Base-by-base conservation (phyloP, 23 tunicate species). In the Clavelina lepadiformis region DNA sequence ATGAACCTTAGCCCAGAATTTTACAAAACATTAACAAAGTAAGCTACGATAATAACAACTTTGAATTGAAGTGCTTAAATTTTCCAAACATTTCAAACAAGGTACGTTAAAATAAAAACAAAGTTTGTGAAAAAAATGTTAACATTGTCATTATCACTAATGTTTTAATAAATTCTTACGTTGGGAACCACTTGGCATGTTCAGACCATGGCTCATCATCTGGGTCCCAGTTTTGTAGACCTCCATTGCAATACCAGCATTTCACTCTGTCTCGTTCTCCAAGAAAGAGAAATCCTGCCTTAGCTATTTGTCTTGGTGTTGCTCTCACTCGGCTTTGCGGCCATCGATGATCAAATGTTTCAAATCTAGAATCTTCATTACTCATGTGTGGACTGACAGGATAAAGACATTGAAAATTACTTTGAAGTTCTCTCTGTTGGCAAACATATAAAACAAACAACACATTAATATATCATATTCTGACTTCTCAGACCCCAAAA, bases 181-280 rank as follows among this genome's bases (percentile, higher is more conserved):
- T 55, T 51, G 87, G 87, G 63, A 80, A 80, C 78, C 78, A 80
- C 71, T 80, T 80, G 5, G 87, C 87, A 41, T 80, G 87, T 49
- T 80, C 87, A 1, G 34, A 37, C 61, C 61, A 80, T 1, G 87
- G 87, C 1, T 71, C 78, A 35, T 80, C 87, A 6, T 71, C 22
- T 2, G 26, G 23, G 2, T 71, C 87, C 87, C 87, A 80, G 54
- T 71, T 80, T 62, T 80, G 87, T 21, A 80, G 27, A 1, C 78
- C 87, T 2, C 87, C 87, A 44, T 80, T 80, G 24, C 87, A 80
- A 61, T 80, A 61, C 78, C 78, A 80, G 65, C 87, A 80, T 46
- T 80, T 80, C 8, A 66, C 87, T 29, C 67, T 36, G 41, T 80
- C 87, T 18, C 87, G 19, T 51, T 63, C 67, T 55, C 93, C 93